These are phyloP conservation scores for Apocheima hispidaria DNA, from an alignment of 2,888 invertebrate species.

Conservation along the genomic window DNA sequence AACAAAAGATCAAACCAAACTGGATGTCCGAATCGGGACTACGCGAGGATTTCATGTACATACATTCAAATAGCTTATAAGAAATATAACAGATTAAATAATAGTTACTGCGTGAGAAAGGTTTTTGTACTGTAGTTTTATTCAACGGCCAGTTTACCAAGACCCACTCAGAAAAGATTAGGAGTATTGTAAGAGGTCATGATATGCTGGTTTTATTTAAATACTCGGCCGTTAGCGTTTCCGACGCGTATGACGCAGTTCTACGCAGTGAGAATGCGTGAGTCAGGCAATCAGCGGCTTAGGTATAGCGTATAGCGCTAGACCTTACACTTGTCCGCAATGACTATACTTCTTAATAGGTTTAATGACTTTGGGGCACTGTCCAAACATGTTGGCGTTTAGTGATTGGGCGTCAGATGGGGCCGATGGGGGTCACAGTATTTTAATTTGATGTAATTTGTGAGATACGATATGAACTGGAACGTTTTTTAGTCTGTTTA, in stretches of 20 bases:
- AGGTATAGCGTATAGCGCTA: constrained; percentile 2
- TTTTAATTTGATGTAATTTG: constrained; percentile 11
- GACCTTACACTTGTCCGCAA: constrained; percentile 33
- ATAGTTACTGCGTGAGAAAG: constrained; percentile 7
- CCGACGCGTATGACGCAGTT: constrained; percentile 78
- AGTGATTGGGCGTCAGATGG: constrained; percentile 18
- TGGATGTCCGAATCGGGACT: neutral
- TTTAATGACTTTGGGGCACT: constrained; percentile 39
- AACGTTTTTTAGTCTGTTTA: neutral
- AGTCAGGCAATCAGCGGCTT: constrained; percentile 30
- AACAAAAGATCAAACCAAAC: constrained; percentile 5
- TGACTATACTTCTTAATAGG: constrained; percentile 47
- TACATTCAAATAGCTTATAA: constrained; percentile 17
- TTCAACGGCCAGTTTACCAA: constrained; percentile 17
- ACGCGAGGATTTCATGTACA: constrained; percentile 1
- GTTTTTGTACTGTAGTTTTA: constrained; percentile 22
- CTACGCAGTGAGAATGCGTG: constrained; percentile 66
- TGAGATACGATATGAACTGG: neutral
- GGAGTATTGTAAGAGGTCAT: constrained; percentile 16
- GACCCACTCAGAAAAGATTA: constrained; percentile 9
- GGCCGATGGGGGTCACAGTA: constrained; percentile 11
- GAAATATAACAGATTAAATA: constrained; percentile 10
- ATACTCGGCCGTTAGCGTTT: constrained; percentile 77
- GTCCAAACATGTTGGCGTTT: constrained; percentile 36
- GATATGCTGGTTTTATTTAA: constrained; percentile 58